phyloP scores from a whole-genome alignment of 2,797 vertebrate genomes.

The Dendrocincla tyrannina region DNA sequence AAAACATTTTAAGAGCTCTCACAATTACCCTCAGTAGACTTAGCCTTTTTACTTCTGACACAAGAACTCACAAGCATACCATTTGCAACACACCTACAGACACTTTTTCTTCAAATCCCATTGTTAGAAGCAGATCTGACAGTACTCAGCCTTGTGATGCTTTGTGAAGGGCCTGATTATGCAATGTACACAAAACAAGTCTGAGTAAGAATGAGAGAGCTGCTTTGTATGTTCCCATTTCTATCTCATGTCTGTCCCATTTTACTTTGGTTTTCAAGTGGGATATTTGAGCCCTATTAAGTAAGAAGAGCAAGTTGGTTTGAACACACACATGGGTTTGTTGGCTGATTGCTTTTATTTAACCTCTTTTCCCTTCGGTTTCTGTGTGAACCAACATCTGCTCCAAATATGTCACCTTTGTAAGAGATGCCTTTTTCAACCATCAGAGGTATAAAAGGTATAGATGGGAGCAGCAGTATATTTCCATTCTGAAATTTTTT shows the following conservation, averaged over 20 bases:
- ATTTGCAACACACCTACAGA: neutral
- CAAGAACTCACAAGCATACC: neutral
- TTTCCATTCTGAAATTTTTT: neutral
- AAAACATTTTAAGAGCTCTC: neutral
- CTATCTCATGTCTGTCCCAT: neutral
- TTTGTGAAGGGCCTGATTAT: neutral
- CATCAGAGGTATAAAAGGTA: neutral
- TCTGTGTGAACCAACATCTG: neutral
- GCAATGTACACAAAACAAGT: neutral
- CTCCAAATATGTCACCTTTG: neutral
- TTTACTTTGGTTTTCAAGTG: neutral
- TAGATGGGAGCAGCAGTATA: rapidly evolving
- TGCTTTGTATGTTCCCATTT: neutral
- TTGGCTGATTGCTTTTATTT: neutral
- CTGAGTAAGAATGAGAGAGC: neutral
- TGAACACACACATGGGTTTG: neutral
- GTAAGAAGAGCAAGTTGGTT: neutral
- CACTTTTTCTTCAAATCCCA: neutral
- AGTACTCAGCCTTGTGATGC: neutral
- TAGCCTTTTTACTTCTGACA: neutral
- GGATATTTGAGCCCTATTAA: neutral
- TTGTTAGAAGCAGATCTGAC: neutral
- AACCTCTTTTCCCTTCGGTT: neutral
- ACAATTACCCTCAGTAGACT: neutral
- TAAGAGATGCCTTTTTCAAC: neutral